Evolutionary conservation across 2,797 vertebrate species (phyloP).

Genomic region (Dallia pectoralis): DNA sequence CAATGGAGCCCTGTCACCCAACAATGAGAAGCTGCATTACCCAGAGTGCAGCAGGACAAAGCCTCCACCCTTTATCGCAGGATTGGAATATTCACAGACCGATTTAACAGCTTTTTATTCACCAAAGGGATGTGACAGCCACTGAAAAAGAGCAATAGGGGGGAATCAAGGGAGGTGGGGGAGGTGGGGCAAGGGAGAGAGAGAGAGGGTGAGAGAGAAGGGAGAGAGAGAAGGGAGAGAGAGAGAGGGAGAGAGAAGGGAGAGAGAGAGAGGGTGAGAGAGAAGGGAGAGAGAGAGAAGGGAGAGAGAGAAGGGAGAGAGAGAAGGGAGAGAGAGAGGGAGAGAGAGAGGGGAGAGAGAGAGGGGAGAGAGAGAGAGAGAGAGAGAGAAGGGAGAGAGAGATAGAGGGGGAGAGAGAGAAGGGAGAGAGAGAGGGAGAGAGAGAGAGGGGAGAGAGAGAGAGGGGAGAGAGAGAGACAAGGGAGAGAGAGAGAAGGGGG

Average conservation of each 20-base stretch:
- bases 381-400: no score
- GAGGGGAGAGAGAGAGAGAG: not conserved
- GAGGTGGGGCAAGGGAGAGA: not conserved
- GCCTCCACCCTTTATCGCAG: constrained; percentile 61
- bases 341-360: not conserved
- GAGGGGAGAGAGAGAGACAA: no score
- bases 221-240: not conserved
- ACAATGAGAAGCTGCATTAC: constrained; percentile 74
- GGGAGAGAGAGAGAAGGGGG: no score
- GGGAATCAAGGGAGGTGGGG: constrained; percentile 29
- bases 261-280: constrained; percentile 1
- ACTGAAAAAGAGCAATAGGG: constrained; percentile 48
- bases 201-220: not conserved
- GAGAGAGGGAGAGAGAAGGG: not conserved
- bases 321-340: not conserved
- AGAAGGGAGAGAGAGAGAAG: constrained; percentile 23
- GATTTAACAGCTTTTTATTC: constrained; percentile 65
- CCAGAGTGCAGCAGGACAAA: constrained; percentile 72
- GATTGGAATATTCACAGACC: constrained; percentile 70
- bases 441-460: no score
- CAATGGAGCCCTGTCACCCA: constrained; percentile 71
- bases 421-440: no score
- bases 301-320: no score
- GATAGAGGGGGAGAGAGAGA: no score
- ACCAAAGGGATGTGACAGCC: constrained; percentile 57